These are phyloP conservation scores for Drosophila azteca DNA, from an alignment of 1,140 invertebrate genomes.

Conservation along the genomic window DNA sequence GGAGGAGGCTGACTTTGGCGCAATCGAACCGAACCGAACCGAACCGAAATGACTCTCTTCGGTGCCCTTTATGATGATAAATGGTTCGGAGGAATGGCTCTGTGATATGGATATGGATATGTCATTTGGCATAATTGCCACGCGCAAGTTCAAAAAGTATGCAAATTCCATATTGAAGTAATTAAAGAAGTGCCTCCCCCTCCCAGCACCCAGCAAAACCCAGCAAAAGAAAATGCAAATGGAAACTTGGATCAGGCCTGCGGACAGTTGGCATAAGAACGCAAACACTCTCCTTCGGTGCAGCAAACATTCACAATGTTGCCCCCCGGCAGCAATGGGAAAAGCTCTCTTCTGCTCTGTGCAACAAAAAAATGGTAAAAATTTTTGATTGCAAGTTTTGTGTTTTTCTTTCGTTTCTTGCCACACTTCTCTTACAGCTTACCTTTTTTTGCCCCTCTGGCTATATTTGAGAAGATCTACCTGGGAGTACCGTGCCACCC, in stretches of 20 bases:
- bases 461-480: conserved; percentile 1
- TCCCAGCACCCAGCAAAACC: neutral
- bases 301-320: conserved; percentile 27
- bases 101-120: conserved; percentile 32
- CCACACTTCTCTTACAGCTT: conserved; percentile 43
- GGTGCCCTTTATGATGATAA: conserved; percentile 75
- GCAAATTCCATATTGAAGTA: conserved; percentile 30
- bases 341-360: neutral
- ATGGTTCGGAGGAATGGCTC: conserved; percentile 31
- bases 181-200: conserved; percentile 21
- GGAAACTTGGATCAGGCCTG: neutral
- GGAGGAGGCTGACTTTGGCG: conserved; percentile 51
- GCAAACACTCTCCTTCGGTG: neutral
- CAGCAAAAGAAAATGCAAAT: conserved; percentile 14
- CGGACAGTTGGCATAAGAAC: conserved; percentile 28
- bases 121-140: conserved; percentile 40
- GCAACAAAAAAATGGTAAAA: conserved; percentile 29
- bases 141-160: conserved; percentile 32
- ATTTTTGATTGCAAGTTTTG: conserved; percentile 77
- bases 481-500: neutral
- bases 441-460: conserved; percentile 23
- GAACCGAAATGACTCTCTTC: conserved; percentile 73
- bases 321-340: neutral
- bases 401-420: conserved; percentile 30
- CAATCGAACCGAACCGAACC: conserved; percentile 56